These are phyloP conservation scores for Scleropages formosus DNA, from an alignment of 2,797 vertebrate species.

Conservation along the genomic window DNA sequence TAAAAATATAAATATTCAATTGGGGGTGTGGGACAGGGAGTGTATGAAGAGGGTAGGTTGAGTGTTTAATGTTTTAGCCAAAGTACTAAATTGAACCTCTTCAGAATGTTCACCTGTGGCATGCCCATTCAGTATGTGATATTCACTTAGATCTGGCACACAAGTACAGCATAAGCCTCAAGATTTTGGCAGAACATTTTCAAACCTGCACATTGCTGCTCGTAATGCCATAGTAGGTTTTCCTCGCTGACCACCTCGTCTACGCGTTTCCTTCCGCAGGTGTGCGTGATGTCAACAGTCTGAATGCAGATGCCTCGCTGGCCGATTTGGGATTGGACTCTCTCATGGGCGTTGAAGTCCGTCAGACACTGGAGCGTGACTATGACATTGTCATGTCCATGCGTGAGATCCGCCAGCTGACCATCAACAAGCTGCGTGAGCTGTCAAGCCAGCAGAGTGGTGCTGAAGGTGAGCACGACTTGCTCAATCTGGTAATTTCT, in stretches of 20 bases:
- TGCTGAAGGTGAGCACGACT: constrained; percentile 57
- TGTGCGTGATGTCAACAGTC: constrained; percentile 76
- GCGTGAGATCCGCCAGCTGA: constrained; percentile 88
- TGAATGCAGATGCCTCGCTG: constrained; percentile 81
- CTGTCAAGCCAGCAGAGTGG: constrained; percentile 63
- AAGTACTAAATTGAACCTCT: too few species aligned
- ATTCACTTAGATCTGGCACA: neutral
- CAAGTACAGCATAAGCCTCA: neutral
- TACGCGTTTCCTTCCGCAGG: constrained; percentile 59
- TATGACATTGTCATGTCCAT: constrained; percentile 85
- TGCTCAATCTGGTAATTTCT: neutral
- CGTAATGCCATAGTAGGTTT: neutral
- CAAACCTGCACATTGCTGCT: neutral
- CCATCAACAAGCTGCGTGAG: constrained; percentile 82
- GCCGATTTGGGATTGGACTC: constrained; percentile 93
- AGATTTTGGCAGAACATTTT: neutral
- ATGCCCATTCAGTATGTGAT: neutral
- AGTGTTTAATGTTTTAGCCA: too few species aligned
- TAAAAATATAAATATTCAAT: too few species aligned
- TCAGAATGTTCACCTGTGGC: neutral
- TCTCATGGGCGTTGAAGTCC: constrained; percentile 95
- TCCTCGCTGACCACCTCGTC: neutral
- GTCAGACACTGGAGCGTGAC: constrained; percentile 89
- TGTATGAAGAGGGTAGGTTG: too few species aligned
- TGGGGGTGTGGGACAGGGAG: too few species aligned